Conservation (phyloP, 2,888 invertebrate genomes). For the Dorcus parallelipipedus region DNA sequence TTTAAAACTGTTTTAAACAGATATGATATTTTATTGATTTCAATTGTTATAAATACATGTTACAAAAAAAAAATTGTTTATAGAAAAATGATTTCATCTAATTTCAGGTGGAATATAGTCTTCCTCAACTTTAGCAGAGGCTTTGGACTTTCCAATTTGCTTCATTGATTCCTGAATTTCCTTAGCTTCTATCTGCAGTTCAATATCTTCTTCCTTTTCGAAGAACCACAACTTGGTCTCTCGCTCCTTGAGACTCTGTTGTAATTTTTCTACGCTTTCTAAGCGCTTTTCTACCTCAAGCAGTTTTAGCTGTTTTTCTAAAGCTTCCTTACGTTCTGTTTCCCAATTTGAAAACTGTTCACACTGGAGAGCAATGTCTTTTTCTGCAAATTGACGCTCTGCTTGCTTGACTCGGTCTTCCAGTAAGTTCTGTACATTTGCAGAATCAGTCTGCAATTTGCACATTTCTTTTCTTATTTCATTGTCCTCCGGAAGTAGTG, state of each 20-base stretch:
- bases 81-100: constrained; percentile 2
- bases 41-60: too few relatives aligned
- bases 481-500: constrained; percentile 44
- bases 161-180: constrained; percentile 45
- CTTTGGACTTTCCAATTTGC: constrained; percentile 52
- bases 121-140: constrained; percentile 53
- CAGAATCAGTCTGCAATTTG: constrained; percentile 17
- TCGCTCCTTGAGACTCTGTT: constrained; percentile 56
- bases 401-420: constrained; percentile 54
- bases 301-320: constrained; percentile 59
- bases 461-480: constrained; percentile 29
- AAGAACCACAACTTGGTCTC: constrained; percentile 76
- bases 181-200: constrained; percentile 65
- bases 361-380: constrained; percentile 58
- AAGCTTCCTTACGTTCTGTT: constrained; percentile 53
- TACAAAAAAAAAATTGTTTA: too few relatives aligned
- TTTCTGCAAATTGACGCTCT: constrained; percentile 54
- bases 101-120: constrained; percentile 73
- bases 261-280: constrained; percentile 57
- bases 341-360: constrained; percentile 61
- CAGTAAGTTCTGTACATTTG: constrained; percentile 50
- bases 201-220: constrained; percentile 73
- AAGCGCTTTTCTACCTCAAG: constrained; percentile 51
- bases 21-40: too few relatives aligned
- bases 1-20: too few relatives aligned